These are phyloP conservation scores for Onychomys arenicola DNA, from an alignment of 2,797 vertebrate genomes.

Conservation along the genomic window DNA sequence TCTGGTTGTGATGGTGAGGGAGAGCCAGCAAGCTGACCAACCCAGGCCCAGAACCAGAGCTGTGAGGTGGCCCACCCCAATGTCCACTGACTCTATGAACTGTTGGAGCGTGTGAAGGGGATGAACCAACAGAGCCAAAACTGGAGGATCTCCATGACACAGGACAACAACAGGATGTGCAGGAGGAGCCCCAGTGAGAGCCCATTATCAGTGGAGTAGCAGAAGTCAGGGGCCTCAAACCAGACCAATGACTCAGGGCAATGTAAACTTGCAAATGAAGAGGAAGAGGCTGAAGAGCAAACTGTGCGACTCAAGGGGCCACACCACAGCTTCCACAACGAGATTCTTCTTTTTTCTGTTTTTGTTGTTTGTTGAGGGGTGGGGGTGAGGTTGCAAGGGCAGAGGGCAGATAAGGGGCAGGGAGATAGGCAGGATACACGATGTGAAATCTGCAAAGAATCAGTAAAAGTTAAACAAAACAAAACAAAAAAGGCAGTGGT, in stretches of 20 bases:
- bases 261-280: too few species aligned
- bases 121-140: not conserved
- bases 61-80: not conserved
- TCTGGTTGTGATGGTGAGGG: not conserved
- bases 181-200: too few species aligned
- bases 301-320: too few species aligned
- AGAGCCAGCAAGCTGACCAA: not conserved
- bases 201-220: too few species aligned
- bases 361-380: not conserved
- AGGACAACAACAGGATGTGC: not conserved
- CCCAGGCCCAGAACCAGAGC: not conserved
- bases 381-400: not conserved
- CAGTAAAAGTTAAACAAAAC: not conserved
- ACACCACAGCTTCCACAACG: not conserved
- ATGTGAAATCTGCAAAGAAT: not conserved
- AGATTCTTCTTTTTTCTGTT: not conserved
- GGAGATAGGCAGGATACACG: too few species aligned
- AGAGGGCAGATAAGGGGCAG: not conserved
- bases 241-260: too few species aligned
- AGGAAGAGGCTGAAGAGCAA: too few species aligned
- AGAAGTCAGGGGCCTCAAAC: too few species aligned
- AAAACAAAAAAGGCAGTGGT: too few species aligned
- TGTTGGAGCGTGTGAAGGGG: not conserved
- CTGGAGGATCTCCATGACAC: not conserved
- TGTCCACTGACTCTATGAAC: not conserved